Evolutionary conservation across 2,113 vertebrate genomes (phyloP), one percentile per base, ranked within the genome.

Genomic region (Ardeotis arabs): DNA sequence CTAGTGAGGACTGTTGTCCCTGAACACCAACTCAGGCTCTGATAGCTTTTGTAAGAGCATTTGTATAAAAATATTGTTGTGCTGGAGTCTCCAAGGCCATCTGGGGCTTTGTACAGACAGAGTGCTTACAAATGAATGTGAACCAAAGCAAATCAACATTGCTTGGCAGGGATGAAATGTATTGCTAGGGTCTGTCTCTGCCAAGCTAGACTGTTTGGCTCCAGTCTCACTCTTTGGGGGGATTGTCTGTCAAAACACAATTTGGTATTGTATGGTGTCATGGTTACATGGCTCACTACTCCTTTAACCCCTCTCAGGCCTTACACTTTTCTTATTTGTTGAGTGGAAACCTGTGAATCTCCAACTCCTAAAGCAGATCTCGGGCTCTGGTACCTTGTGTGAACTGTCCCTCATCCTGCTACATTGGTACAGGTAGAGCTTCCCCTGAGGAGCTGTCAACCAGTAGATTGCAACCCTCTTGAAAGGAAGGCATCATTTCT

Each of bases 101-200:
- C 95, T 97, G 96, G 93, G 92, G 62, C 89, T 95, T 94, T 92
- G 93, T 78, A 55, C 95, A 95, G 96, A 96, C 91, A 89, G 92
- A 23, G 93, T 84, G 94, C 93, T 91, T 76, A 95, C 95, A 92
- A 96, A 93, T 96, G 96, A 96, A 95, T 96, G 91, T 59, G 87
- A 97, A 95, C 81, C 95, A 96, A 93, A 97, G 94, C 95, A 96
- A 95, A 95, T 93, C 96, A 96, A 72, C 96, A 95, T 97, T 96
- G 94, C 91, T 94, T 96, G 96, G 94, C 89, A 77, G 91, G 92
- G 86, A 91, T 87, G 87, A 87, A 96, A 92, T 94, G 94, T 55
- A 96, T 95, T 95, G 92, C 96, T 89, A 59, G 91, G 93, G 92
- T 95, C 92, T 96, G 96, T 92, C 92, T 89, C 96, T 96, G 96